These are phyloP conservation scores for Symphodus melops DNA, from an alignment of 2,113 vertebrate species.

Conservation along the genomic window DNA sequence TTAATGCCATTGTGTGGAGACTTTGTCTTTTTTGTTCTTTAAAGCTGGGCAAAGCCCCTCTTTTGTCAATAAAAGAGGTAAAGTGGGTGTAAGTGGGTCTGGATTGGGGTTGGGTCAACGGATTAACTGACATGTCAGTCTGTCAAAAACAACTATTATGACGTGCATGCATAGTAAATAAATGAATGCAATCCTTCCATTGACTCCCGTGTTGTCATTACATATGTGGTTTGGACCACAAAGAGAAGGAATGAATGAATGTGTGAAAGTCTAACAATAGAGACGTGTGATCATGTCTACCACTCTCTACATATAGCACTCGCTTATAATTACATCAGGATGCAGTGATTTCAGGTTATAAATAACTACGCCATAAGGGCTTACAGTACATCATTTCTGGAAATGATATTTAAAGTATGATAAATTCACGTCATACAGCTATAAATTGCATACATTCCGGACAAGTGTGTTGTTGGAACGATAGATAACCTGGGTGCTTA, in stretches of 20 bases:
- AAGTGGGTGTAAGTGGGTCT: slow-evolving; percentile 3
- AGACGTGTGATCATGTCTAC: slow-evolving; percentile 14
- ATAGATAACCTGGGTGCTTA: slow-evolving; percentile 31
- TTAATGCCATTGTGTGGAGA: not conserved
- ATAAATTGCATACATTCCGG: slow-evolving; percentile 1
- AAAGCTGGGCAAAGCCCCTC: slow-evolving; percentile 11
- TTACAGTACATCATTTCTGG: slow-evolving; percentile 64
- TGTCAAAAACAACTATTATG: slow-evolving; percentile 34
- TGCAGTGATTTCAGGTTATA: slow-evolving; percentile 31
- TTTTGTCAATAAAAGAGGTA: slow-evolving; percentile 38
- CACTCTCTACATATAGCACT: slow-evolving; percentile 14
- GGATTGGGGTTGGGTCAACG: slow-evolving; percentile 14
- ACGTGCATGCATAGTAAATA: not conserved
- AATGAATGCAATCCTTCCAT: not conserved
- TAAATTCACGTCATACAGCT: slow-evolving; percentile 18
- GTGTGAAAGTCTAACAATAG: slow-evolving; percentile 11
- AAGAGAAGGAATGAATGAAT: not conserved
- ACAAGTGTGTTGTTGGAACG: slow-evolving; percentile 35
- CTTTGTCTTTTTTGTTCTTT: not conserved
- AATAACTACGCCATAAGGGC: slow-evolving; percentile 16
- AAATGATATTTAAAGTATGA: slow-evolving; percentile 44
- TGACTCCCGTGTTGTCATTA: not conserved
- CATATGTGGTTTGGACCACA: not conserved
- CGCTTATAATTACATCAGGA: slow-evolving; percentile 35
- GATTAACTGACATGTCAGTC: slow-evolving; percentile 46